A percentile compares a stretch with the other conserved stretches of the same genome.
Evolutionary conservation across 2,797 vertebrate species (phyloP).

Genomic region (Gymnoscopelus braueri): DNA sequence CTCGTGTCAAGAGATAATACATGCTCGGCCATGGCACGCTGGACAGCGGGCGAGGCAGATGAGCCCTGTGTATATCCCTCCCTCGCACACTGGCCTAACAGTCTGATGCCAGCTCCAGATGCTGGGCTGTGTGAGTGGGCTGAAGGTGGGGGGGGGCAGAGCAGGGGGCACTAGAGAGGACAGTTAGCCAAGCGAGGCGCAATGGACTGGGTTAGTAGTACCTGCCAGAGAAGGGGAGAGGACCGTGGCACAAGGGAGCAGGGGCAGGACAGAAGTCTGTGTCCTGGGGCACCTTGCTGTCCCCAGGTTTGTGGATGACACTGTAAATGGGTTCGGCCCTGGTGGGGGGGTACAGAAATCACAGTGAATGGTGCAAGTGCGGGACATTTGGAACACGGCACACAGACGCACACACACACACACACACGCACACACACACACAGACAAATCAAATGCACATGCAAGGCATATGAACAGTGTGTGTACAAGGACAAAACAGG

Average conservation of each 20-base stretch:
- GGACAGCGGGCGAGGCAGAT: slow-evolving; percentile 36
- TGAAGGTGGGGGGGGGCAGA: slow-evolving; percentile 10
- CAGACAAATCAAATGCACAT: slow-evolving; percentile 75
- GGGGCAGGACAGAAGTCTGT: slow-evolving; percentile 80
- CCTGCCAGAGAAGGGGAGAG: slow-evolving; percentile 84
- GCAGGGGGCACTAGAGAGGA: slow-evolving; percentile 45
- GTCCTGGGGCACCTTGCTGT: slow-evolving; percentile 78
- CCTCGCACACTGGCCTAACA: slow-evolving; percentile 38
- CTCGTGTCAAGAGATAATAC: slow-evolving; percentile 29
- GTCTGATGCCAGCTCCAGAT: slow-evolving; percentile 50
- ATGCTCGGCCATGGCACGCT: slow-evolving; percentile 32
- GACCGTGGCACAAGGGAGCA: slow-evolving; percentile 82
- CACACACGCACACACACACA: slow-evolving; percentile 16
- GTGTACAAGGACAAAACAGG: slow-evolving; percentile 70
- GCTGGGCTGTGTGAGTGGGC: slow-evolving; percentile 34
- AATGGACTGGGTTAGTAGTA: slow-evolving; percentile 85
- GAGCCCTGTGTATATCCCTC: slow-evolving; percentile 21
- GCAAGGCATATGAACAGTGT: slow-evolving; percentile 72
- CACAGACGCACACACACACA: slow-evolving; percentile 21
- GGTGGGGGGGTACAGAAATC: slow-evolving; percentile 85
- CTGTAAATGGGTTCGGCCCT: slow-evolving; percentile 87
- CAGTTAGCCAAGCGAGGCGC: slow-evolving; percentile 74
- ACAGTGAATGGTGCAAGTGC: slow-evolving; percentile 83
- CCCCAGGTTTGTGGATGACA: slow-evolving; percentile 87
- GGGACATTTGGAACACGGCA: slow-evolving; percentile 50